Percentiles rank a stretch among this genome's conserved stretches.
Conservation (phyloP, 2,888 invertebrate species). For the Panzeria rudis region DNA sequence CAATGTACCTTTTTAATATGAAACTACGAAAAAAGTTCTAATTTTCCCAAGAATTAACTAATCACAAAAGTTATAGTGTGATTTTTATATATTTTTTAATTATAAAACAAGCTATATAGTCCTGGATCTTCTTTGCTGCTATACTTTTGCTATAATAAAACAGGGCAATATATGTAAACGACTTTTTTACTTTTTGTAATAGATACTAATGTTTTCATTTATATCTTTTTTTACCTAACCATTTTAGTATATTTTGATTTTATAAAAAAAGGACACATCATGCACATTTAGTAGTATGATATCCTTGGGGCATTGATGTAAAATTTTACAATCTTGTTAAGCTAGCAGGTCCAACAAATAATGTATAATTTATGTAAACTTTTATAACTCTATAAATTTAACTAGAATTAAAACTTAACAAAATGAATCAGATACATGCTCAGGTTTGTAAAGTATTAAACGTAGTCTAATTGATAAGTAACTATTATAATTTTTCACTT, state of each 20-base stretch:
- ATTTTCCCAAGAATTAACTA: neutral
- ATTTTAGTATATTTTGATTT: too few relatives aligned
- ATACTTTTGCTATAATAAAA: too few relatives aligned
- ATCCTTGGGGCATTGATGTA: conserved; percentile 26
- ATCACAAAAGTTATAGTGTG: too few relatives aligned
- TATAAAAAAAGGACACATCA: neutral
- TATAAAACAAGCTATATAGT: neutral
- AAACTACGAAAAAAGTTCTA: too few relatives aligned
- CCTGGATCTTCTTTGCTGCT: too few relatives aligned
- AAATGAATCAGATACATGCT: neutral
- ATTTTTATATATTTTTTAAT: neutral
- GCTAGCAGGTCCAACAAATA: conserved; percentile 30
- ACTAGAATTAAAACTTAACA: neutral
- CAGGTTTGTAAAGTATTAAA: neutral
- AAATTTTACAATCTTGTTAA: conserved; percentile 32
- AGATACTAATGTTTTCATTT: too few relatives aligned
- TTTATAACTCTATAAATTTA: conserved; percentile 48
- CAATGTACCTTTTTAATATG: too few relatives aligned
- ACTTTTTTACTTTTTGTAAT: neutral
- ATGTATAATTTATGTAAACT: conserved; percentile 51
- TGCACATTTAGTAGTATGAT: neutral
- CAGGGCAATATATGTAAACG: too few relatives aligned
- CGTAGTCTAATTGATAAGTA: neutral
- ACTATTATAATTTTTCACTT: neutral
- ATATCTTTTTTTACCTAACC: too few relatives aligned